These are phyloP conservation scores for Lasioglossum calceatum DNA, from an alignment of 2,888 invertebrate species.

Conservation along the genomic window DNA sequence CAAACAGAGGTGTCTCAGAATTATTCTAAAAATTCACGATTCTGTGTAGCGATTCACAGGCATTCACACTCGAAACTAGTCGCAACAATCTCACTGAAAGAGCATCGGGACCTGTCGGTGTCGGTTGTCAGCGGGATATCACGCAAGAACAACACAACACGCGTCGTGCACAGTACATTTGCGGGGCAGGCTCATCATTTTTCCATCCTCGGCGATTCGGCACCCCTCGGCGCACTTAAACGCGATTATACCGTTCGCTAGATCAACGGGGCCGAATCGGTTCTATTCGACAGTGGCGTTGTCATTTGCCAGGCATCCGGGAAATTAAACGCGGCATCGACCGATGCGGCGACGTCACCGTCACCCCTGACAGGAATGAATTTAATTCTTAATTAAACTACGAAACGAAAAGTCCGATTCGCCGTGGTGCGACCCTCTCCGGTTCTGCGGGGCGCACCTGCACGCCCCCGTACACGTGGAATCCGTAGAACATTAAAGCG, in stretches of 20 bases:
- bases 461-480: constrained; percentile 68
- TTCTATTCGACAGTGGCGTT: constrained; percentile 5
- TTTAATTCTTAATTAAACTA: constrained; percentile 80
- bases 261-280: not conserved
- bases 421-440: constrained; percentile 70
- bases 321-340: constrained; percentile 30
- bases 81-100: not conserved
- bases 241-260: constrained; percentile 40
- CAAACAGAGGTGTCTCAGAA: not conserved
- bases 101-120: not conserved
- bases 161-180: not conserved
- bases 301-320: constrained; percentile 31
- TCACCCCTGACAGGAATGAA: constrained; percentile 41
- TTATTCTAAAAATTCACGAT: not conserved
- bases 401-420: constrained; percentile 70
- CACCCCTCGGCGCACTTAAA: constrained; percentile 21
- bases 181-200: not conserved
- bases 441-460: constrained; percentile 76
- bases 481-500: constrained; percentile 75
- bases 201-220: not conserved
- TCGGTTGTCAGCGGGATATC: not conserved
- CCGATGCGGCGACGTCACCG: not conserved
- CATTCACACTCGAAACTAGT: not conserved
- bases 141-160: not conserved
- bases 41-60: not conserved